These are phyloP conservation scores for Cotesia typhae DNA, from an alignment of 1,140 invertebrate genomes.

Conservation along the genomic window DNA sequence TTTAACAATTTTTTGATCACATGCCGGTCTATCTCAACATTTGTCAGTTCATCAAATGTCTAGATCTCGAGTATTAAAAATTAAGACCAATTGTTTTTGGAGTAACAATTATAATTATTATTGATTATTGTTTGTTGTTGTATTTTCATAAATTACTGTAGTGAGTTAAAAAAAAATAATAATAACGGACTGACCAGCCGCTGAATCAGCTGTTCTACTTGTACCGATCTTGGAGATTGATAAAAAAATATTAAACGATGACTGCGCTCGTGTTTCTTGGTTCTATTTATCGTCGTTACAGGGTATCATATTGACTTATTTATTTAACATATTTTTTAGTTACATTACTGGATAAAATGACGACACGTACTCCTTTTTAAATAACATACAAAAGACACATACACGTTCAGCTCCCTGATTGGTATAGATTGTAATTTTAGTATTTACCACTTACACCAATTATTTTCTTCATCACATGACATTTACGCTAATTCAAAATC, in stretches of 20 bases:
- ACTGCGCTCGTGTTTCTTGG: no score
- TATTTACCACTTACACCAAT: no score
- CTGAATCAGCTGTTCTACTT: conserved; percentile 35
- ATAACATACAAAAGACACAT: conserved; percentile 6
- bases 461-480: no score
- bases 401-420: conserved; percentile 34
- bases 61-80: no score
- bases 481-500: no score
- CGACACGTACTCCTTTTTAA: conserved; percentile 4
- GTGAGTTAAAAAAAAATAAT: background rate
- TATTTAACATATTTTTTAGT: background rate
- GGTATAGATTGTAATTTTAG: conserved; percentile 19
- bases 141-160: conserved; percentile 8
- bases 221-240: background rate
- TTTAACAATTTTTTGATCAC: background rate
- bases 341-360: background rate
- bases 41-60: background rate
- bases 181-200: background rate
- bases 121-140: background rate
- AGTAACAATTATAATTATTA: no score
- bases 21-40: background rate
- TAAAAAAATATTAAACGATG: no score
- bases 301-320: conserved; percentile 10
- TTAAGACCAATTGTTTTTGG: no score
- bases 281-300: background rate